phyloP scores from a whole-genome alignment of 2,113 vertebrate species.

The Aegypius monachus region DNA sequence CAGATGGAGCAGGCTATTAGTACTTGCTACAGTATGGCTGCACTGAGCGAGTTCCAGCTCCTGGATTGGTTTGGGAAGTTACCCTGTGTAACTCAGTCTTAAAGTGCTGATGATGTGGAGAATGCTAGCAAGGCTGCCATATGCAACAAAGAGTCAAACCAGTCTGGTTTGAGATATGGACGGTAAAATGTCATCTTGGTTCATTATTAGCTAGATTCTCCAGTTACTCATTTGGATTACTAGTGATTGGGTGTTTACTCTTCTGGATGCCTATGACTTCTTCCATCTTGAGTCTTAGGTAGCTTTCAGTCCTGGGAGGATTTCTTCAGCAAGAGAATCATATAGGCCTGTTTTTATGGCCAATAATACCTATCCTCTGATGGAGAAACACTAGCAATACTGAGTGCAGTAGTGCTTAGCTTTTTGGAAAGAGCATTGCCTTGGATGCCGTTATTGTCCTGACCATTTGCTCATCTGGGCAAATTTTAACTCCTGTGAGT shows the following conservation, averaged over 20 bases:
- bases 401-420: background rate
- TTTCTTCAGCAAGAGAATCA: background rate
- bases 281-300: background rate
- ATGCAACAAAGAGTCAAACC: background rate
- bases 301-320: background rate
- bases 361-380: background rate
- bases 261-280: background rate
- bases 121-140: background rate
- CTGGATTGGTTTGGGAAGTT: background rate
- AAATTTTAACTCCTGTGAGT: background rate
- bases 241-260: background rate
- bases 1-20: background rate
- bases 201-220: background rate
- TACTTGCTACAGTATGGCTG: background rate
- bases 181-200: background rate
- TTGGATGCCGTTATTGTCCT: background rate
- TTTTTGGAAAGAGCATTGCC: background rate
- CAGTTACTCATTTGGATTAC: constrained; percentile 13
- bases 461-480: background rate
- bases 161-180: background rate
- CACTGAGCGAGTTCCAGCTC: background rate
- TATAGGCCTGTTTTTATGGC: background rate
- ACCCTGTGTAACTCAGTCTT: background rate
- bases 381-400: background rate
- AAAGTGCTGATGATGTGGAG: background rate